Base-by-base conservation (phyloP, 2,797 vertebrate species). In the Iguana delicatissima region DNA sequence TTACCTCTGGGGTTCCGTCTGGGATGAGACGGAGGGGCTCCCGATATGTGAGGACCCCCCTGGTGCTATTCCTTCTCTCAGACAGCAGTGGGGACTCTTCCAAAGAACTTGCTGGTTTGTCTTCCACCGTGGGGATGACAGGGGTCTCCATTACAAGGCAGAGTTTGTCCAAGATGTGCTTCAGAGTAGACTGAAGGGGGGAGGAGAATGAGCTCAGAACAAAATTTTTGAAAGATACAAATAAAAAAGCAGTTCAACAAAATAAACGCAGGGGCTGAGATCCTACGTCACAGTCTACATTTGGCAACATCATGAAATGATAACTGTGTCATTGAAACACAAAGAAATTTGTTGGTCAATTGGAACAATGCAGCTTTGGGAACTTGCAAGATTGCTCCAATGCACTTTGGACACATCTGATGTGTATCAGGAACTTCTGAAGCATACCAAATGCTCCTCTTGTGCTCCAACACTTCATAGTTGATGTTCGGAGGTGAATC, bases 41-140 rank as follows among this genome's bases (percentile, higher is more conserved):
- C 0, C n/a, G 95, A 92, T 93, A 95, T 0, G 89, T 86, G 77
- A 96, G 79, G 0, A 92, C 62, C 2, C 79, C 67, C 85, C 95
- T 94, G 2, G 6, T 29, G 0, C 64, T 35, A 4, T 52, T 88
- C 67, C 0, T 80, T 9, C 6, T 4, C 0, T 84, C 46, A 18
- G 95, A 86, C 88, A 98, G 50, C 26, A 98, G 96, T 32, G 97
- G 97, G 0, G 96, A 89, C 1, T 96, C 96, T 87, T 98, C 97
- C 50, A 35, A 0, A 0, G 84, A 88, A 76, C 86, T 29, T 24
- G 91, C 89, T 0, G 91, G 89, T 6, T 86, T 89, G 1, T 4
- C 64, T 0, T 4, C 77, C 0, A 2, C 50, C 0, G 29, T 0
- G 0, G 96, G 92, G 64, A 13, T 93, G 89, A 93, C 92, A 0